Evolutionary conservation across 1,140 invertebrate genomes (phyloP), one percentile per base, ranked within the genome.

Genomic region (Lordiphosa clarofinis): DNA sequence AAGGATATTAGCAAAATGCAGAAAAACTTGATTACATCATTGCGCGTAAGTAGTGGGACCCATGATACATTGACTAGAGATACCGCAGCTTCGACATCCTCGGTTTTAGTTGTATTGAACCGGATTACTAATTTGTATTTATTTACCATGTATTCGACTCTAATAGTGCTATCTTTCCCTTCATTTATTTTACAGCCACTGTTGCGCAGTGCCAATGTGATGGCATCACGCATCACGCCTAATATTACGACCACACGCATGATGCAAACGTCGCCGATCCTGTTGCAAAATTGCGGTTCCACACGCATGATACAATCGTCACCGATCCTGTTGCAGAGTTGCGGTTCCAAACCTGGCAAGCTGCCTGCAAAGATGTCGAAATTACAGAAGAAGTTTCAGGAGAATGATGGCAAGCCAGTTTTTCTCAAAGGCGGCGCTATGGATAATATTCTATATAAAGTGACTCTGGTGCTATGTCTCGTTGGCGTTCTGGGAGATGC

Each of bases 371-470:
- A 81, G 35, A 68, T 81, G 67, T 49, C 39, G 21, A 90, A 89
- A 56, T 36, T 90, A 1, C 90, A 91, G 59, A 87, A 89, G 8
- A 24, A 24, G 21, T 24, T 24, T 24, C 21, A 24, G 21, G 21
- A 24, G 21, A 65, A 86, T 9, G 91, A 93, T 86, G 92, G 90
- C 10, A 74, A 90, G 43, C 92, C 92, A 2, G 84, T 93, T n/a
- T 92, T 91, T 71, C 73, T 94, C 21, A 94, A 94, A 84, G 88
- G 89, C 13, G 93, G 92, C 3, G 35, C 84, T 1, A 64, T 72
- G n/a, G 93, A 94, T 71, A 90, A 90, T 59, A 60, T 92, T 4
- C 53, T 93, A 24, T 24, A 24, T 3, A 24, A 24, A 4, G 21
- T 89, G 1, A 93, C 92, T 6, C 21, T 91, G 12, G 59, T 75